These are phyloP conservation scores for Pseudanteris insignis DNA, from an alignment of 2,888 invertebrate species.

Conservation along the genomic window DNA sequence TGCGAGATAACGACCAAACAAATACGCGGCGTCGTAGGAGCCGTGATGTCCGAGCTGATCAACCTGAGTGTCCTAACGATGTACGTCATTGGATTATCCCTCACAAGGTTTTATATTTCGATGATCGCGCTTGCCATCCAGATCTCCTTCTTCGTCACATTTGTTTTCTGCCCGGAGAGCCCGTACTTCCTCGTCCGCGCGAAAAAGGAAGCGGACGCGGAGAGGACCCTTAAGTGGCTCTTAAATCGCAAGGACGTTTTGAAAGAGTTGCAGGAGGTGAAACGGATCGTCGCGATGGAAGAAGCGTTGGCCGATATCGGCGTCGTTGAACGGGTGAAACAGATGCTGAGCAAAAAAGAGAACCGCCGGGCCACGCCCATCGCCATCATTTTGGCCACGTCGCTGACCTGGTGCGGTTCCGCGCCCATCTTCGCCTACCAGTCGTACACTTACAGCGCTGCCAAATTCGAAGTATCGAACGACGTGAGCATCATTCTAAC, in stretches of 20 bases:
- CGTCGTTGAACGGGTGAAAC: constrained; percentile 46
- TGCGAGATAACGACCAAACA: constrained; percentile 36
- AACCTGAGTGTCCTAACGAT: constrained; percentile 30
- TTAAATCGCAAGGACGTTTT: constrained; percentile 59
- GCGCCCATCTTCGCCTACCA: constrained; percentile 61
- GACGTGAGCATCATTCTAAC: constrained; percentile 55
- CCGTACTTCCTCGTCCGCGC: constrained; percentile 29
- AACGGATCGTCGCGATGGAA: constrained; percentile 57
- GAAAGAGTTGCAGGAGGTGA: constrained; percentile 61
- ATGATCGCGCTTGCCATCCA: constrained; percentile 24
- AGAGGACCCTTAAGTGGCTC: constrained; percentile 51
- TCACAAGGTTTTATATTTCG: constrained; percentile 18
- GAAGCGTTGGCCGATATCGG: constrained; percentile 38
- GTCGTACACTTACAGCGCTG: constrained; percentile 56
- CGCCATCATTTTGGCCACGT: constrained; percentile 55
- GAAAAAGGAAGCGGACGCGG: constrained; percentile 21
- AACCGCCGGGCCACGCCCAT: constrained; percentile 55
- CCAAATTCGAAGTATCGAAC: constrained; percentile 54
- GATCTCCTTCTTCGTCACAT: constrained; percentile 17
- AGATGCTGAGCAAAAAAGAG: constrained; percentile 44
- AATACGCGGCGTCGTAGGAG: constrained; percentile 28
- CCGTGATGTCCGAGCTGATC: constrained; percentile 30
- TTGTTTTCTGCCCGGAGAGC: constrained; percentile 34
- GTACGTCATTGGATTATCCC: constrained; percentile 16
- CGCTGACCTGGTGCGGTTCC: constrained; percentile 58